Conservation (phyloP, 2,888 invertebrate species). For the Acholoe squamosa region DNA sequence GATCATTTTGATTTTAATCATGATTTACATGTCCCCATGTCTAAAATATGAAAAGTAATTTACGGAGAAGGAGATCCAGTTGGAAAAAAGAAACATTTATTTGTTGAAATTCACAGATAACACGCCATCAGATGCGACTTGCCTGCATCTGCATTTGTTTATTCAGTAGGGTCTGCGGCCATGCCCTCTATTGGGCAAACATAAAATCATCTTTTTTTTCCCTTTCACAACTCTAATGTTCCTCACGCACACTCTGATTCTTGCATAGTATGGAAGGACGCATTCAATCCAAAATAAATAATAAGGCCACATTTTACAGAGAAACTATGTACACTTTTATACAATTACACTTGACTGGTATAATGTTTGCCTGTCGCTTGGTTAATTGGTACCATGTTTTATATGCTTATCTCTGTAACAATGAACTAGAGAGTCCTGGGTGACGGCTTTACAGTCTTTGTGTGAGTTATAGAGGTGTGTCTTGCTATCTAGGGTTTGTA, state of each 20-base stretch:
- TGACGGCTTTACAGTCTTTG: neutral
- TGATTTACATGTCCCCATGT: too few relatives aligned
- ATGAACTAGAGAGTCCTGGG: neutral
- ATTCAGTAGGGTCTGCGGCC: constrained; percentile 31
- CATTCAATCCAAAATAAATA: constrained; percentile 60
- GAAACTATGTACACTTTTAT: constrained; percentile 59
- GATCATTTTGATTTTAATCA: too few relatives aligned
- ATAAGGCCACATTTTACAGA: constrained; percentile 50
- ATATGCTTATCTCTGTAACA: constrained; percentile 23
- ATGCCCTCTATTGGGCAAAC: constrained; percentile 34
- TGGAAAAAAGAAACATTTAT: constrained; percentile 59
- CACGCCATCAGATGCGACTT: neutral
- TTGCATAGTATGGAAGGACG: constrained; percentile 58
- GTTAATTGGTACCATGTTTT: constrained; percentile 20
- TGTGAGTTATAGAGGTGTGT: constrained; percentile 34
- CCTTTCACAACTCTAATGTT: constrained; percentile 16
- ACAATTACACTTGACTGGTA: constrained; percentile 24
- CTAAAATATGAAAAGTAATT: too few relatives aligned
- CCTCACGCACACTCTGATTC: constrained; percentile 23
- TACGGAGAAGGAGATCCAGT: neutral
- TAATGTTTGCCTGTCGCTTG: neutral
- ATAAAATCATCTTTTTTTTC: constrained; percentile 24
- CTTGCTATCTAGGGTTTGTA: neutral
- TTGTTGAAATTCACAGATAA: constrained; percentile 40
- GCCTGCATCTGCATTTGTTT: neutral